phyloP scores from a whole-genome alignment of 1,140 invertebrate genomes.

The Drusus annulatus region DNA sequence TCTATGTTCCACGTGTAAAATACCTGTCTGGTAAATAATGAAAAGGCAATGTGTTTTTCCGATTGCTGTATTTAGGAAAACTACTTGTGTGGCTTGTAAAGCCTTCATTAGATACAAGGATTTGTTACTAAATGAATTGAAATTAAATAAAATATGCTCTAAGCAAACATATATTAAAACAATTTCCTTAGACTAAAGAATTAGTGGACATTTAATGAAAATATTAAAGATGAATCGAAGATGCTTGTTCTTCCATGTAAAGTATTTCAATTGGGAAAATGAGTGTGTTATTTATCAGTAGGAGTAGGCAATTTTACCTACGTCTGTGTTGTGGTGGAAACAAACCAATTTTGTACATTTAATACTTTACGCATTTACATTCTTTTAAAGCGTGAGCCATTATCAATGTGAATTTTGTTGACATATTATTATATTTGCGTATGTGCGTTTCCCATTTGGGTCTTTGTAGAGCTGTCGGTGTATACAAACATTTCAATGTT shows the following conservation, averaged over 20 bases:
- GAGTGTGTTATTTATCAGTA: constrained; percentile 48
- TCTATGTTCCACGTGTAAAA: too few species aligned
- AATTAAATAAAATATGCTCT: constrained; percentile 38
- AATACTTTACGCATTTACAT: constrained; percentile 39
- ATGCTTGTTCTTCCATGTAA: constrained; percentile 42
- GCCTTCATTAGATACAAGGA: constrained; percentile 19
- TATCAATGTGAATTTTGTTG: constrained; percentile 41
- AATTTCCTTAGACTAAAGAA: constrained; percentile 35
- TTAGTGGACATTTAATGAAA: constrained; percentile 42
- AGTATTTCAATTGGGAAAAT: constrained; percentile 35
- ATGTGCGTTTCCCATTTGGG: constrained; percentile 16
- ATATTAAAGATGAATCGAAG: constrained; percentile 34
- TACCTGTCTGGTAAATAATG: too few species aligned
- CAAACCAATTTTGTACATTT: constrained; percentile 39
- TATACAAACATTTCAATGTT: constrained; percentile 42
- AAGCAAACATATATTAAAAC: constrained; percentile 44
- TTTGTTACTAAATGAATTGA: constrained; percentile 24
- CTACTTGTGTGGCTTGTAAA: constrained; percentile 42
- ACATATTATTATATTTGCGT: constrained; percentile 6
- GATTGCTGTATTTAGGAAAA: constrained; percentile 3
- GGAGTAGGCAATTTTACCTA: constrained; percentile 39
- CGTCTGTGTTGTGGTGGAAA: neutral
- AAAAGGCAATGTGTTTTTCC: too few species aligned
- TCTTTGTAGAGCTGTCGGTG: constrained; percentile 36
- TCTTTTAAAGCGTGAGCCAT: constrained; percentile 36